Percentiles rank a stretch among this genome's conserved stretches.
These are phyloP conservation scores for Esperia sulphurella DNA, from an alignment of 2,888 invertebrate species.

Conservation along the genomic window DNA sequence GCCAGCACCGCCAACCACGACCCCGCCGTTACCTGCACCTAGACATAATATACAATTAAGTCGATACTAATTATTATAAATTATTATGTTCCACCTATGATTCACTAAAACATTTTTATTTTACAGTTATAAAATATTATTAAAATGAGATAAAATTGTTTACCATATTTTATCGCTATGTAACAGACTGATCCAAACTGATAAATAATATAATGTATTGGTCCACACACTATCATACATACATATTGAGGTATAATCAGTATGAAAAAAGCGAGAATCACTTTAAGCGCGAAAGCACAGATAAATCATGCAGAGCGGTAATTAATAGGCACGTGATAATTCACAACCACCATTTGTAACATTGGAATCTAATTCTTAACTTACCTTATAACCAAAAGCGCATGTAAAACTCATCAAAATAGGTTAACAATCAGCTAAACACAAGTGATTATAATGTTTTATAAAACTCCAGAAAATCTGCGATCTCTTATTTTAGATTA, in stretches of 20 bases:
- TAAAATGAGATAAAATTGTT: too few relatives aligned
- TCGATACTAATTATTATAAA: neutral
- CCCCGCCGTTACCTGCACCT: neutral
- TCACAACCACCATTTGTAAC: constrained; percentile 13
- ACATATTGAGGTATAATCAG: neutral
- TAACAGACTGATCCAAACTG: constrained; percentile 29
- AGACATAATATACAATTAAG: neutral
- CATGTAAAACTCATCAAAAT: neutral
- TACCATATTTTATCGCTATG: neutral
- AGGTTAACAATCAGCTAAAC: neutral
- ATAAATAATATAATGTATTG: constrained; percentile 3
- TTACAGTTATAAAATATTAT: neutral
- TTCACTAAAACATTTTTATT: too few relatives aligned
- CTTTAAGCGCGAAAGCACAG: constrained; percentile 35
- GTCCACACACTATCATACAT: neutral
- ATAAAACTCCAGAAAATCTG: too few relatives aligned
- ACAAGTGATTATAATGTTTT: neutral
- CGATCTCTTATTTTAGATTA: too few relatives aligned
- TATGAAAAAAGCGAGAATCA: constrained; percentile 27
- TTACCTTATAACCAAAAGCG: neutral
- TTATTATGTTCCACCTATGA: too few relatives aligned
- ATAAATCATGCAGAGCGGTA: constrained; percentile 45
- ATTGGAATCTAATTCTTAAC: neutral
- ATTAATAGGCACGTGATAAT: constrained; percentile 22
- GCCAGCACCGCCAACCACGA: constrained; percentile 4